phyloP scores from a whole-genome alignment of 2,888 invertebrate species.

The Embidobia sp. region DNA sequence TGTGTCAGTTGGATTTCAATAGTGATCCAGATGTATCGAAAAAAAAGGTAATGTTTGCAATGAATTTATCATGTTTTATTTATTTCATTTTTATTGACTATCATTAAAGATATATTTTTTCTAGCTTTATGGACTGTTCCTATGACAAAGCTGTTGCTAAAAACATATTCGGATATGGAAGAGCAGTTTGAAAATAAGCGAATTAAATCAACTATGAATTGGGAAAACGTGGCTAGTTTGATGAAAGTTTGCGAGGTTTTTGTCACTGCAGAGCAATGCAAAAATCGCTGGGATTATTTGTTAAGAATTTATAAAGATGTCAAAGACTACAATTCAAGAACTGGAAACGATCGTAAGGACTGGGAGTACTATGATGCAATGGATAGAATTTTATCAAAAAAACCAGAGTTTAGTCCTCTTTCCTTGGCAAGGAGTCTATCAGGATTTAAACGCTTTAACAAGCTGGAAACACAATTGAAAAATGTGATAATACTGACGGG shows the following conservation, averaged over 20 bases:
- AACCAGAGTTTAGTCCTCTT: constrained; percentile 3
- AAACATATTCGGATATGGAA: constrained; percentile 11
- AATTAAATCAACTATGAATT: not conserved
- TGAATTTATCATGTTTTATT: too few species aligned
- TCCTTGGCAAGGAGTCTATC: constrained; percentile 8
- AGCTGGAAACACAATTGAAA: not conserved
- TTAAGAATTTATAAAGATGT: not conserved
- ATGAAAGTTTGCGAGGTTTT: not conserved
- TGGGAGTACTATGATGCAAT: constrained; percentile 12
- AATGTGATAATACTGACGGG: not conserved
- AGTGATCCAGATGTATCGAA: too few species aligned
- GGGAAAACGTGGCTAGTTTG: constrained; percentile 1
- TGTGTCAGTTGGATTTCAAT: too few species aligned
- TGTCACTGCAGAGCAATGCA: not conserved
- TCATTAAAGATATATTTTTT: too few species aligned
- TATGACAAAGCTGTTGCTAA: constrained; percentile 8
- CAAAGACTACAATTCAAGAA: constrained; percentile 3
- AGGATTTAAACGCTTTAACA: not conserved
- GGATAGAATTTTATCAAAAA: constrained; percentile 6
- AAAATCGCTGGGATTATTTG: not conserved
- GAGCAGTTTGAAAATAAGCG: constrained; percentile 11
- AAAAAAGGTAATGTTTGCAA: too few species aligned
- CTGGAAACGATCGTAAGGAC: constrained; percentile 8
- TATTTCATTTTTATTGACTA: too few species aligned
- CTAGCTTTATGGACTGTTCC: not conserved